A percentile compares a stretch with the other conserved stretches of the same genome.
phyloP scores from a whole-genome alignment of 2,797 vertebrate species.

The Sebastes cheni region DNA sequence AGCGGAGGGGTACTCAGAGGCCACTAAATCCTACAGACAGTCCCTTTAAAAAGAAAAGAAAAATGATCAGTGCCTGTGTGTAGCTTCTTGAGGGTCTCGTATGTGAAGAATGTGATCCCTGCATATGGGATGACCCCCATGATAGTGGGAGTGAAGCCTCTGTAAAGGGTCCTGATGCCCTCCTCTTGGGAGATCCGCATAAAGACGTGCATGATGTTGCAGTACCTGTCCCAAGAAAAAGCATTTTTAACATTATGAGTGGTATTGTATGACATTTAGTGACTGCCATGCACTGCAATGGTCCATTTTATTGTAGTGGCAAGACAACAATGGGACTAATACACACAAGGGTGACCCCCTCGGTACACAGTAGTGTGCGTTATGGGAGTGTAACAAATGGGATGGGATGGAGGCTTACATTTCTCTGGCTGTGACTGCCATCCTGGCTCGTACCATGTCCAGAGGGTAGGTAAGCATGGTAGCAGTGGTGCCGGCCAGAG shows the following conservation, averaged over 20 bases:
- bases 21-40: not conserved
- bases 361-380: not conserved
- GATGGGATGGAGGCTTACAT: constrained; percentile 83
- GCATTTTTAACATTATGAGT: not conserved
- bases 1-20: not conserved
- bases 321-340: not conserved
- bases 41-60: not conserved
- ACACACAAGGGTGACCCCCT: not conserved
- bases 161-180: constrained; percentile 90
- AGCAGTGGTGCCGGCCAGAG: constrained; percentile 93
- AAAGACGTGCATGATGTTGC: constrained; percentile 95
- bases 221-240: constrained; percentile 85
- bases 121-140: constrained; percentile 95
- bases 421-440: constrained; percentile 97
- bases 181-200: constrained; percentile 94
- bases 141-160: constrained; percentile 93
- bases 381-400: not conserved
- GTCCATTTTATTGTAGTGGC: not conserved
- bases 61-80: constrained; percentile 84
- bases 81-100: constrained; percentile 93
- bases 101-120: constrained; percentile 96
- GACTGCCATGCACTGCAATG: not conserved
- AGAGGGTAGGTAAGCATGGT: constrained; percentile 93
- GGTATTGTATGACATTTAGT: not conserved
- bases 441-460: constrained; percentile 95